Evolutionary conservation across 2,797 vertebrate genomes (phyloP), one percentile per base, ranked within the genome.

Genomic region (Decapterus maruadsi): DNA sequence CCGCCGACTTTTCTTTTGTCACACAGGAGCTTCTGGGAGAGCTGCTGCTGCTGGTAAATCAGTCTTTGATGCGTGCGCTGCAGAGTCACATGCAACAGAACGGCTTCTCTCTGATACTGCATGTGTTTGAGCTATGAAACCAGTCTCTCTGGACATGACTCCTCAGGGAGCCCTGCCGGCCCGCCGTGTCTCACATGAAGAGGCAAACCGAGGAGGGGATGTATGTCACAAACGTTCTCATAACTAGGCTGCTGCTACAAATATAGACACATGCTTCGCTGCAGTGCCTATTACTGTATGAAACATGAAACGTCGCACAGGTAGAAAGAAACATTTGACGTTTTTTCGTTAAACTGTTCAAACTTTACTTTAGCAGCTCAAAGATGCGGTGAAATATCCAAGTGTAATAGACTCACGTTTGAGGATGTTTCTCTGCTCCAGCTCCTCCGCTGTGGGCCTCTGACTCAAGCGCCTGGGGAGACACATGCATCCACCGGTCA

Each of bases 401-500:
- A 7, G 12, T 54, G 66, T 19, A 64, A 75, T 7, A 60, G 29
- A 97, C 97, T 99, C 92, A 99, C 98, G 98, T 96, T 99, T 99
- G 89, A 99, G 94, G 87, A 99, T 99, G 94, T 99, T 99, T 88
- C 98, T 96, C 94, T 99, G 98, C 77, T 99, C 98, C 86, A 99
- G 92, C 83, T 99, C 98, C 87, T 99, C 98, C 2, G 97, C 98
- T 2, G 98, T 99, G 0, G 98, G 98, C 89, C 98, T 96, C 95
- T 99, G 98, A 92, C 98, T 99, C 95, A 99, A 95, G 82, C 97
- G 96, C 92, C 98, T 99, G 92, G 84, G 87, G 84, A 96, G 94
- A 92, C 76, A 96, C 36, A 87, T 11, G 40, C 61, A 82, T 14
- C 11, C 10, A 75, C 34, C 2, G 13, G 56, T 91, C 63, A 87